Evolutionary conservation across 2,797 vertebrate species (phyloP), one percentile per base, ranked within the genome.

Genomic region (Mustela erminea): DNA sequence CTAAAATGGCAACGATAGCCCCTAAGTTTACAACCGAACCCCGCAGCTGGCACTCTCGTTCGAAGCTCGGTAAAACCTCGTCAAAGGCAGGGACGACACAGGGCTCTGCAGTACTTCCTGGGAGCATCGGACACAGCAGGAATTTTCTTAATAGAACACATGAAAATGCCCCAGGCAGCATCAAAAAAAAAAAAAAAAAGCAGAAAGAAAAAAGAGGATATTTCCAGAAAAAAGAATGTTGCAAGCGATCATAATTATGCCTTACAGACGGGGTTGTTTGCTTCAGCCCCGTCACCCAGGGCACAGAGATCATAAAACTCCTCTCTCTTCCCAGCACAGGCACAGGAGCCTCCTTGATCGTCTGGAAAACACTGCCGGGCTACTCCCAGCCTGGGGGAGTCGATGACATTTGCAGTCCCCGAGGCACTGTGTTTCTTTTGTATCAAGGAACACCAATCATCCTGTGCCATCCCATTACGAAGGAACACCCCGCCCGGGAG

Each of bases 351-450:
- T 93, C 96, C 97, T 97, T 97, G 98, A 98, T 98, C 98, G 98
- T 91, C 96, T 96, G 93, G 98, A 98, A 98, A 96, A 96, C 92
- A 98, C 96, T 96, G 92, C 93, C 66, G 96, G 74, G 56, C 96
- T 97, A 96, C 98, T 95, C 95, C 88, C 94, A 68, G 74, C 96
- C 97, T 80, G 66, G 68, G 83, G 56, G 91, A 98, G 98, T 98
- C 98, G 97, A 98, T 98, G 98, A 56, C 96, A 98, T 97, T 98
- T 98, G 97, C 97, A 96, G 98, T 98, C 98, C 97, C 70, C 78
- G 89, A 98, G 98, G 96, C 82, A 93, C 0, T 38, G 66, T 87
- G 70, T 97, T 98, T 98, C 97, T 98, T 98, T 98, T 89, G 95
- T 97, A 95, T 93, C 95, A 97, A 97, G 95, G 98, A 98, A 98